Base-by-base conservation (phyloP, 2,797 vertebrate species). In the Prionace glauca region DNA sequence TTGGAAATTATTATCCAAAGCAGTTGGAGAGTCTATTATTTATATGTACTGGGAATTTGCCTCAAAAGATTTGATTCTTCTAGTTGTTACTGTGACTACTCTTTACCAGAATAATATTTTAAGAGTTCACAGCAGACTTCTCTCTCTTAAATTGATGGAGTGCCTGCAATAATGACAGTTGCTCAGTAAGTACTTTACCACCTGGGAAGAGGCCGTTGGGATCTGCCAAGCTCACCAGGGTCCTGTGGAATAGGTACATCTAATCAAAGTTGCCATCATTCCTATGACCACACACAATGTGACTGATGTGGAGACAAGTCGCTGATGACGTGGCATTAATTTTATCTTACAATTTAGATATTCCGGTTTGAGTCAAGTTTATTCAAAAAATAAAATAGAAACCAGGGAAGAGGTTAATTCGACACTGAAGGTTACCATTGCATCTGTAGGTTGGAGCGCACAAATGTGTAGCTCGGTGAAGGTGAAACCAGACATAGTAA, bases 81-180 rank as follows among this genome's bases (percentile, higher is more conserved):
- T 94, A 69, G 69, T 72, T 92, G 62, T 92, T 94, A 72, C 67
- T 29, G 69, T 50, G 93, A 94, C 69, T 94, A 74, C 92, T 56
- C 92, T 94, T 74, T 72, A 41, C 71, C 92, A 92, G 90, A 69
- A 92, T 92, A 65, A 92, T 92, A 92, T 69, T 92, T 92, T 69
- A 92, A 56, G n/a, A 92, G n/a, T 92, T 92, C 90, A 67, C 90
- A 24, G 62, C 90, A 92, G 60, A 91, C 60, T 56, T 74, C 92
- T 71, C 92, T 94, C 69, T 22, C 12, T n/a, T 69, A 92, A 65
- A 92, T 92, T 92, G 90, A 92, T 92, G 90, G 90, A 92, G 65
- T 92, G 90, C n/a, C 62, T 92, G 62, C 62, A 92, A 92, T 69
- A 67, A 92, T 92, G 90, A 92, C 65, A 41, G 90, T 69, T 92